Percentiles rank a stretch among this genome's conserved stretches.
phyloP scores from a whole-genome alignment of 2,888 invertebrate species.

The Ochropleura plecta region DNA sequence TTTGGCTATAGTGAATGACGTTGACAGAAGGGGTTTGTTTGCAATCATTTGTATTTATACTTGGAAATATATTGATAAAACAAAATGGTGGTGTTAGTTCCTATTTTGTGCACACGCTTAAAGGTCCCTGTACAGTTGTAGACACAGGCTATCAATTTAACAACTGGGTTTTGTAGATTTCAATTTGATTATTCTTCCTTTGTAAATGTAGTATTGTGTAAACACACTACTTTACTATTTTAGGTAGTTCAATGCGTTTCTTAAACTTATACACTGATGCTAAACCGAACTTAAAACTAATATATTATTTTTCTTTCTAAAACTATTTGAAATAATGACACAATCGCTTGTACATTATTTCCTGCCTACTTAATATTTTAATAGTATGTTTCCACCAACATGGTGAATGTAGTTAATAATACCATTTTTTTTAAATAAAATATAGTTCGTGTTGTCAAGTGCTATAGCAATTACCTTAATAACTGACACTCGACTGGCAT shows the following conservation, averaged over 20 bases:
- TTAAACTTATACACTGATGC: neutral
- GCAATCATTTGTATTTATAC: too few relatives aligned
- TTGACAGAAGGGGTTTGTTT: too few relatives aligned
- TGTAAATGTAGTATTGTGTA: neutral
- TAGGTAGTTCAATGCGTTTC: constrained; percentile 15
- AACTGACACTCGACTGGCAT: constrained; percentile 35
- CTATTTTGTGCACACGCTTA: too few relatives aligned
- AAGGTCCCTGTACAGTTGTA: too few relatives aligned
- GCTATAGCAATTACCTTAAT: constrained; percentile 48
- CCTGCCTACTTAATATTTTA: constrained; percentile 12
- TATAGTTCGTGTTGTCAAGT: constrained; percentile 43
- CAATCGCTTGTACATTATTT: constrained; percentile 23
- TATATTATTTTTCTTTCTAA: neutral
- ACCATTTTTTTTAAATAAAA: constrained; percentile 6
- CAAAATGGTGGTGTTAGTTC: too few relatives aligned
- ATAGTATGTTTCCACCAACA: constrained; percentile 2
- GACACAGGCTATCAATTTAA: too few relatives aligned
- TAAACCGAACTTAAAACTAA: neutral
- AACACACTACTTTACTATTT: neutral
- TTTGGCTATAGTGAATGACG: too few relatives aligned
- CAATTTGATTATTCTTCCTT: neutral
- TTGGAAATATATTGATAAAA: too few relatives aligned
- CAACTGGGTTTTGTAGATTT: neutral
- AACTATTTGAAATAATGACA: neutral
- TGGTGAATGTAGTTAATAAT: constrained; percentile 30